phyloP scores from a whole-genome alignment of 2,888 invertebrate species.

The Eupithecia vulgata region DNA sequence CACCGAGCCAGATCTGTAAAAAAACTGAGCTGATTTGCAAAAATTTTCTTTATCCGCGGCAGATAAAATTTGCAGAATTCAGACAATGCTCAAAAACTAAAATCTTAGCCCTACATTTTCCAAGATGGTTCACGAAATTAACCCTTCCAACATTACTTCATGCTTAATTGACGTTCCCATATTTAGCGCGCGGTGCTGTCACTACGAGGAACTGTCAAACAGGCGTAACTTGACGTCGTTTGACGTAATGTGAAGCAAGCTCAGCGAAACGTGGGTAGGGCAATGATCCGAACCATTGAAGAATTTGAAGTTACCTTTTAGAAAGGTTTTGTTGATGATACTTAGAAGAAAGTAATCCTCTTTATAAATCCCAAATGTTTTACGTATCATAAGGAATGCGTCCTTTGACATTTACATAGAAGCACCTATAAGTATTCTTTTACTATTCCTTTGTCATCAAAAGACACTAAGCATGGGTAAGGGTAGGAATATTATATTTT shows the following conservation, averaged over 20 bases:
- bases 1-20: neutral
- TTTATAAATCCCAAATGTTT: neutral
- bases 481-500: neutral
- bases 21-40: neutral
- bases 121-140: neutral
- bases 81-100: neutral
- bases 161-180: slow-evolving; percentile 8
- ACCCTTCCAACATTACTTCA: neutral
- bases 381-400: no score
- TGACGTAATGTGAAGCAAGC: neutral
- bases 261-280: neutral
- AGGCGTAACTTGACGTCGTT: slow-evolving; percentile 8
- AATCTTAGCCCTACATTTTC: neutral
- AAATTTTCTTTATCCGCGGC: neutral
- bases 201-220: neutral
- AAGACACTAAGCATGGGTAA: neutral
- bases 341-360: neutral
- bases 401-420: no score
- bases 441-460: no score
- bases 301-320: neutral
- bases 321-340: neutral
- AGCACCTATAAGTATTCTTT: no score
- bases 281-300: neutral
- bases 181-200: neutral
- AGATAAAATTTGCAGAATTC: neutral